Evolutionary conservation across 2,888 invertebrate genomes (phyloP), one percentile per base, ranked within the genome.

Genomic region (Drosophila demipolita): DNA sequence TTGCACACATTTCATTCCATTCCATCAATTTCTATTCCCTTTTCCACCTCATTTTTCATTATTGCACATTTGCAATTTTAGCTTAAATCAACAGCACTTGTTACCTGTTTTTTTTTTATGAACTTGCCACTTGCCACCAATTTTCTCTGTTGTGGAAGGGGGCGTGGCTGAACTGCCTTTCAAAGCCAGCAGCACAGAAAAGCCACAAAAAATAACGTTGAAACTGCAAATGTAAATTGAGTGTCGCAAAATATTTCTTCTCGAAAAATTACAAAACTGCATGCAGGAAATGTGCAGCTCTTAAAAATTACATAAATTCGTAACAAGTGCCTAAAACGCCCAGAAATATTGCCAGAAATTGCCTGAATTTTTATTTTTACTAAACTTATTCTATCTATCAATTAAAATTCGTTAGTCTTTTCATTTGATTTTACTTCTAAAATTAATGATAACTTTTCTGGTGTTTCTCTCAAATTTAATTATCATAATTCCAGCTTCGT

Each of bases 1-100:
- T 65, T 79, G 85, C 80, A 83, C 89, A 83, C 86, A 88, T 83
- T 84, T 89, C 75, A 89, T 83, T 81, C 50, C 73, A 72, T 78
- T 83, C 35, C 38, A 11, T 49, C 55, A 36, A 50, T 9, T 60
- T 26, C 48, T 26, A 38, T 20, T 20, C n/a, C 23, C 62, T 26
- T 8, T n/a, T 8, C 20, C 15, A 12, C 8, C 26, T 48, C 59
- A n/a, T n/a, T 32, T 35, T 8, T n/a, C 32, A 26, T 32, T 60
- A 40, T 17, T 38, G 48, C 35, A 32, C 45, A 11, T 48, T 15
- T 26, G 3, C 38, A 3, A 82, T 65, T 71, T 81, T 45, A 52
- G 50, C 49, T 75, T 59, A 52, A 68, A 63, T 67, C 67, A 78
- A 58, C 65, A 68, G 63, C 57, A 65, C 68, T 75, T 53, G 59